These are phyloP conservation scores for Meriones unguiculatus DNA, from an alignment of 2,113 vertebrate species.

Conservation along the genomic window DNA sequence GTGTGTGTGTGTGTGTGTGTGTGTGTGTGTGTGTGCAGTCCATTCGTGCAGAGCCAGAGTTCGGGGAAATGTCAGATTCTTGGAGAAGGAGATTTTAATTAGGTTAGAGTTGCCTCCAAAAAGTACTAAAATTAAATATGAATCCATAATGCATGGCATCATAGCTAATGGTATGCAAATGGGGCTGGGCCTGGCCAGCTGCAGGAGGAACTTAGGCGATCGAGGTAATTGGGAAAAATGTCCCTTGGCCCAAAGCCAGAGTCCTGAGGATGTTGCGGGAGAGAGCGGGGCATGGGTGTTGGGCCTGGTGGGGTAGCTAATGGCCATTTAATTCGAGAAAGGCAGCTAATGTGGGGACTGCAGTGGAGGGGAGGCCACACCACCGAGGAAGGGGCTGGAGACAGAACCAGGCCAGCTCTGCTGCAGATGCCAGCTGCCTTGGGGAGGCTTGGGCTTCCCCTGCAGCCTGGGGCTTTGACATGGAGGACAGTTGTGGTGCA, in stretches of 20 bases:
- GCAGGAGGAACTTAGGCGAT: conserved; percentile 64
- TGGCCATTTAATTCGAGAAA: conserved; percentile 26
- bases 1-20: background rate
- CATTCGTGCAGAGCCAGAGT: background rate
- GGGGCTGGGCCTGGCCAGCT: conserved; percentile 61
- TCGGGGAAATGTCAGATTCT: conserved; percentile 71
- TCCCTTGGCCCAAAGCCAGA: conserved; percentile 72
- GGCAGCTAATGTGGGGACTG: background rate
- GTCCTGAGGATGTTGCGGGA: background rate
- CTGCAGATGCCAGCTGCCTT: background rate
- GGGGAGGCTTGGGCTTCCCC: background rate
- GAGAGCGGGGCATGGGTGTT: background rate
- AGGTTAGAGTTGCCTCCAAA: conserved; percentile 78
- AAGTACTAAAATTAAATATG: conserved; percentile 77
- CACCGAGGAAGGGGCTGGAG: background rate
- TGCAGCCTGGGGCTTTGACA: background rate
- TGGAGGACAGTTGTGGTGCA: too few species aligned
- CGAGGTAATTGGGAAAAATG: conserved; percentile 79
- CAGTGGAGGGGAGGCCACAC: background rate
- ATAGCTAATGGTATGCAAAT: conserved; percentile 82
- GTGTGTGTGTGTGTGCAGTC: background rate
- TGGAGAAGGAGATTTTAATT: conserved; percentile 78
- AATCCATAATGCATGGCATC: conserved; percentile 81
- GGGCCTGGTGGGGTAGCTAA: conserved; percentile 29
- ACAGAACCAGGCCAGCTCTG: background rate